These are phyloP conservation scores for Echinops telfairi DNA, from an alignment of 2,113 vertebrate species.

Conservation along the genomic window DNA sequence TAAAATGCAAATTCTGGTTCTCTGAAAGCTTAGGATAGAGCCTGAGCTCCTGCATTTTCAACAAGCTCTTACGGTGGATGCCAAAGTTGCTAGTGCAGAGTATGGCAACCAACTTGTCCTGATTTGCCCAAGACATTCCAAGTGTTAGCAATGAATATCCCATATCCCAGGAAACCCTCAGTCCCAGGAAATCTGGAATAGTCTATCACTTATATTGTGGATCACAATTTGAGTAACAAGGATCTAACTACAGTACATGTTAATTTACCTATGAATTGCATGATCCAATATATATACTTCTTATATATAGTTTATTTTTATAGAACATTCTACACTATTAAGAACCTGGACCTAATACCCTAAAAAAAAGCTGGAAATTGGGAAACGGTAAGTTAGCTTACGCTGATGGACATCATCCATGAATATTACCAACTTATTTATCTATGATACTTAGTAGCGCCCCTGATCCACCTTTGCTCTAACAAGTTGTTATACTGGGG, in stretches of 20 bases:
- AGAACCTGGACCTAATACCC: conserved; percentile 31
- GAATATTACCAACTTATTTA: conserved; percentile 44
- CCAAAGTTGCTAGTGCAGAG: background rate
- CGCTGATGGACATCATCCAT: background rate
- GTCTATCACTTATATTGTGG: background rate
- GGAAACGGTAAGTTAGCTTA: conserved; percentile 43
- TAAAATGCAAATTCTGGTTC: background rate
- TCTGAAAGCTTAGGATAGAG: background rate
- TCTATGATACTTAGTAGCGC: background rate
- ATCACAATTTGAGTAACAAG: conserved; percentile 47
- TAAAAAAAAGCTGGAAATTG: conserved; percentile 10
- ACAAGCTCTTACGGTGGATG: background rate
- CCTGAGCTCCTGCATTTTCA: conserved; percentile 34
- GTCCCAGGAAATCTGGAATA: conserved; percentile 11
- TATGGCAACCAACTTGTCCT: background rate
- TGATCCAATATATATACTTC: conserved; percentile 25
- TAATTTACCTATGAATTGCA: conserved; percentile 40
- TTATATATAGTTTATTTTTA: conserved; percentile 47
- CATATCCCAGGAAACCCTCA: background rate
- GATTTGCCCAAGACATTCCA: background rate
- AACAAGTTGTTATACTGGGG: no score
- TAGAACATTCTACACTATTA: conserved; percentile 33
- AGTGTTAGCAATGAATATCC: background rate
- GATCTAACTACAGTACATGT: conserved; percentile 25
- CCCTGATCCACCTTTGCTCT: background rate